A percentile compares a stretch with the other conserved stretches of the same genome.
These are phyloP conservation scores for Omphaloscelis lunosa DNA, from an alignment of 2,888 invertebrate genomes.

Conservation along the genomic window DNA sequence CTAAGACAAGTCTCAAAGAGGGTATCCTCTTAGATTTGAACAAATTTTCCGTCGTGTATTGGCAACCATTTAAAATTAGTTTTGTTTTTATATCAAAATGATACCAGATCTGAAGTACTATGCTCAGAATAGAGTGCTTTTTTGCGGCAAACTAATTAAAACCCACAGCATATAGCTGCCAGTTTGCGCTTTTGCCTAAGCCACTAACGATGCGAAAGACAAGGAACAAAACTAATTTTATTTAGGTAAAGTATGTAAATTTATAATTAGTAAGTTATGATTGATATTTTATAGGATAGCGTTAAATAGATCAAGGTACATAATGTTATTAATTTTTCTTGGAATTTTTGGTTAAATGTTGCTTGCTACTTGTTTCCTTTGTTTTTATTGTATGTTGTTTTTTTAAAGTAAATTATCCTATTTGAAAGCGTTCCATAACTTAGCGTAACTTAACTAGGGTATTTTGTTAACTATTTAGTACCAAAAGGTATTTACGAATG, in stretches of 20 bases:
- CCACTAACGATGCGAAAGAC: not conserved
- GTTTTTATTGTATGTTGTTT: constrained; percentile 55
- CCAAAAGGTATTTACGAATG: constrained; percentile 44
- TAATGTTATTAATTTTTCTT: constrained; percentile 62
- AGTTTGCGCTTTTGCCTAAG: not conserved
- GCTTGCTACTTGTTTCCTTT: constrained; percentile 52
- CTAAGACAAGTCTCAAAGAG: constrained; percentile 15
- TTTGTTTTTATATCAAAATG: constrained; percentile 35
- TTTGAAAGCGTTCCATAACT: constrained; percentile 50
- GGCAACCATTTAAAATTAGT: constrained; percentile 56
- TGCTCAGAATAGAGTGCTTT: not conserved
- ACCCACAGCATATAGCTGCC: not conserved
- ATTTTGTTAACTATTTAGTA: constrained; percentile 56
- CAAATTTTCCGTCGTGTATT: constrained; percentile 47
- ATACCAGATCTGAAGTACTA: not conserved
- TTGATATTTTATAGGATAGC: constrained; percentile 72
- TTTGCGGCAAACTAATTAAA: not conserved
- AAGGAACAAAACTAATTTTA: constrained; percentile 54
- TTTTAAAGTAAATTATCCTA: constrained; percentile 38
- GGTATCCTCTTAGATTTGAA: constrained; percentile 41
- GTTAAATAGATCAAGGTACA: constrained; percentile 66
- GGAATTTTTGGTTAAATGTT: constrained; percentile 67
- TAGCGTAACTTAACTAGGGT: constrained; percentile 51
- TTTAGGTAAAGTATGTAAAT: constrained; percentile 53
- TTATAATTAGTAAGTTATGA: constrained; percentile 70